Evolutionary conservation across 2,113 vertebrate species (phyloP).

Genomic region (Megaptera novaeangliae): DNA sequence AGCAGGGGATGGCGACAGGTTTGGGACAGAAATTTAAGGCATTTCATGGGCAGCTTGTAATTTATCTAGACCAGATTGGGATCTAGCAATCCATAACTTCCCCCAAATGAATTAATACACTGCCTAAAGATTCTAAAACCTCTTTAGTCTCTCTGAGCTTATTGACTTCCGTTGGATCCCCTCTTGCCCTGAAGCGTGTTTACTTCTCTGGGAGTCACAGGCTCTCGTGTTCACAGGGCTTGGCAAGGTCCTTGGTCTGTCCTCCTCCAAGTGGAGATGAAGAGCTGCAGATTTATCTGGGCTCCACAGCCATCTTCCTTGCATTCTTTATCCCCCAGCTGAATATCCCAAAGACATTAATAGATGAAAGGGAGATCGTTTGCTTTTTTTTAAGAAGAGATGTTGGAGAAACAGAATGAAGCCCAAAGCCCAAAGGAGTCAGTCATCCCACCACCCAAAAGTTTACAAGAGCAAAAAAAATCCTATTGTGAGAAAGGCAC

Average conservation of each 20-base stretch:
- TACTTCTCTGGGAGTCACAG: constrained; percentile 44
- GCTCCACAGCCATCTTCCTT: neutral
- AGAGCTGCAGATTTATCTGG: constrained; percentile 14
- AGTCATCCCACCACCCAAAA: neutral
- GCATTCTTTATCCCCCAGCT: neutral
- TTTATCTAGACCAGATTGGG: constrained; percentile 1
- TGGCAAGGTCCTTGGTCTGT: neutral
- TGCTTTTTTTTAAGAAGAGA: neutral
- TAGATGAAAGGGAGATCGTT: neutral
- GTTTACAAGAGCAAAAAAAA: neutral
- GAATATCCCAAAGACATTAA: neutral
- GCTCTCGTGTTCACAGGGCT: neutral
- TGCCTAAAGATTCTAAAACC: constrained; percentile 2
- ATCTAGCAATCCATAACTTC: neutral
- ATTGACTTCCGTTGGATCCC: neutral
- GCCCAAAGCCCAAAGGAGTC: neutral
- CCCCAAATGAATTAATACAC: neutral
- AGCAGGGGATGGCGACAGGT: neutral
- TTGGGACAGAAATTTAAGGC: neutral
- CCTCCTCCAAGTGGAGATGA: constrained; percentile 5
- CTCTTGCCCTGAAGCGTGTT: neutral
- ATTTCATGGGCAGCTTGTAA: constrained; percentile 1
- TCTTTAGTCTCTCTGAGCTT: neutral
- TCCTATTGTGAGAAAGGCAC: neutral
- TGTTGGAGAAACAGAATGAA: constrained; percentile 31